Base-by-base conservation (phyloP, 2,113 vertebrate genomes). In the Lynx canadensis region DNA sequence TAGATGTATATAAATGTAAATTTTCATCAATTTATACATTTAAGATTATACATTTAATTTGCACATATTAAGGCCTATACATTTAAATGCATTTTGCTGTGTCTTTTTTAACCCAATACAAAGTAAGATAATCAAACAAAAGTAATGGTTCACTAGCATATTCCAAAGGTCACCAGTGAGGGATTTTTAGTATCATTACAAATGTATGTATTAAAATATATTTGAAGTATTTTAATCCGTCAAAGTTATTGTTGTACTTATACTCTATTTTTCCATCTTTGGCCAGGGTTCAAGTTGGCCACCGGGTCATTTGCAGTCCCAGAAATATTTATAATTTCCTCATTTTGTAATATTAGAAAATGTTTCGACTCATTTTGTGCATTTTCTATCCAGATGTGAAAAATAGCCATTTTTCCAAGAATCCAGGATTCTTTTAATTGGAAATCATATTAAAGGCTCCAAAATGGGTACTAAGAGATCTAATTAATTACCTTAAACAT, bases 401-500 rank as follows among this genome's bases (percentile, higher is more conserved):
- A 89, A 84, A 87, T 29, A 82, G 3, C 7, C 23, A 60, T 82
- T 95, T 88, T 63, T 18, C 36, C 66, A 92, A 68, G 38, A 68
- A 90, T 82, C 29, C 38, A 79, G 83, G 60, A 7, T 94, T 15
- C 23, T 71, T 86, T 93, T 73, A 60, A 79, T 73, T 94, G 60
- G 45, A 90, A 94, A 94, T 88, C 25, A 19, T 71, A 95, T 86
- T 93, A 71, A 96, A 94, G 95, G 18, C 25, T 78, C 93, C 89
- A 91, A 84, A 93, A 50, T 27, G n/a, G 38, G 19, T 29, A 69
- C 31, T 90, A 76, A 50, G 18, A 97, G 65, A 97, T 48, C 16
- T 96, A 66, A 96, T 91, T 91, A 89, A 95, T 97, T 91, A 84
- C 29, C 69, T 50, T 89, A 93, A 94, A 90, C 55, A 91, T n/a